These are phyloP conservation scores for Alosa sapidissima DNA, from an alignment of 2,797 vertebrate genomes.

Conservation along the genomic window DNA sequence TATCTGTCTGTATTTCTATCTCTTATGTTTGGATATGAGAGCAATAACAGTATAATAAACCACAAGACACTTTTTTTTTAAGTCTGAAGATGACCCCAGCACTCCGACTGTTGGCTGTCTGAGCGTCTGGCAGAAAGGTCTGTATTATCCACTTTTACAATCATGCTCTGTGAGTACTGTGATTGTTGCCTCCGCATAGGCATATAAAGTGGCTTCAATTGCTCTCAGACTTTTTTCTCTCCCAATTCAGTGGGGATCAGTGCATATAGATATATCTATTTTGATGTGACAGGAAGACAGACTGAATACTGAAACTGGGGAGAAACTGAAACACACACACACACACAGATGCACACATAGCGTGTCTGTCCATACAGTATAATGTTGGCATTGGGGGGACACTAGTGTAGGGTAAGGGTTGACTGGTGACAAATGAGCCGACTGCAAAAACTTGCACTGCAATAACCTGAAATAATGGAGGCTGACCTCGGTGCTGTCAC, in stretches of 20 bases:
- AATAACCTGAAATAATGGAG: constrained; percentile 59
- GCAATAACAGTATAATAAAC: constrained; percentile 40
- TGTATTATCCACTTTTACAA: constrained; percentile 55
- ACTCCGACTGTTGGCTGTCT: constrained; percentile 33
- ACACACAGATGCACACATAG: background rate
- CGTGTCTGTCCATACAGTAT: background rate
- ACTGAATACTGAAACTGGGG: background rate
- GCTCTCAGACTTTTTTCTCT: constrained; percentile 14
- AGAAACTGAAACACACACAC: background rate
- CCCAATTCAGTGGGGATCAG: background rate
- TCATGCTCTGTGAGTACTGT: constrained; percentile 45
- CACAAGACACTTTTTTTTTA: constrained; percentile 44
- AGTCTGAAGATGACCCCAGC: constrained; percentile 36
- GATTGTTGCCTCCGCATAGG: constrained; percentile 29
- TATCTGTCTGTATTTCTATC: constrained; percentile 28
- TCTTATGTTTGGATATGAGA: constrained; percentile 37
- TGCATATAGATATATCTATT: background rate
- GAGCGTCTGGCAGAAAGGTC: constrained; percentile 45
- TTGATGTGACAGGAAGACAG: background rate
- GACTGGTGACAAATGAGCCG: constrained; percentile 55
- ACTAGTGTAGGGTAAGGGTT: constrained; percentile 17
- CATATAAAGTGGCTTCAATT: constrained; percentile 2
- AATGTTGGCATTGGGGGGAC: background rate
- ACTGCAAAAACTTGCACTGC: constrained; percentile 45
- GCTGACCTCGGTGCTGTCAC: constrained; percentile 51